These are phyloP conservation scores for Hydriomena furcata DNA, from an alignment of 2,888 invertebrate species.

Conservation along the genomic window DNA sequence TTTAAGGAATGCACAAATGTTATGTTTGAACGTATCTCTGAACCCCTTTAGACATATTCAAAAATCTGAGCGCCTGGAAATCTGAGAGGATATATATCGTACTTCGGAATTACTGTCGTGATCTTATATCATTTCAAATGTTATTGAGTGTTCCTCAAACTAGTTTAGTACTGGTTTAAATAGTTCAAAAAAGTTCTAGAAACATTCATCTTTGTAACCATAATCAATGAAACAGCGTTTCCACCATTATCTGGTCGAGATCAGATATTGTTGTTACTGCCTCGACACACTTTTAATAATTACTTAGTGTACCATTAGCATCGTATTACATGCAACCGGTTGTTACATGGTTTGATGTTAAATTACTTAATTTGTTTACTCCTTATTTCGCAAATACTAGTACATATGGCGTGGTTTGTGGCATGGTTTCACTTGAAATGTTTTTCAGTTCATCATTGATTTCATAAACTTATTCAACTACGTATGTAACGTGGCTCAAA, in stretches of 20 bases:
- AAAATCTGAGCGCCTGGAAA: no score
- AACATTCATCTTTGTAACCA: background rate
- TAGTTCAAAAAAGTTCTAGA: background rate
- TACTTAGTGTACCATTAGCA: conserved; percentile 39
- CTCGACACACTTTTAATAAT: conserved; percentile 52
- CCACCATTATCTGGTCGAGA: conserved; percentile 33
- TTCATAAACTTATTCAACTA: background rate
- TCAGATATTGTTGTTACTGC: conserved; percentile 37
- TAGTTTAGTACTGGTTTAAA: background rate
- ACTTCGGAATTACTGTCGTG: no score
- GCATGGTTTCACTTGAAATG: background rate
- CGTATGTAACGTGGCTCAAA: no score
- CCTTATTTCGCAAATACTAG: conserved; percentile 5
- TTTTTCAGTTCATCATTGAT: background rate
- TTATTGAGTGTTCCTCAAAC: no score
- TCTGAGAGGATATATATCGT: no score
- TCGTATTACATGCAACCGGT: conserved; percentile 34
- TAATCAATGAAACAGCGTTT: conserved; percentile 13
- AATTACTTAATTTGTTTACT: conserved; percentile 26
- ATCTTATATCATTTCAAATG: no score
- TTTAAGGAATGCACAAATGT: no score
- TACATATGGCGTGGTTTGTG: background rate
- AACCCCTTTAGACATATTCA: no score
- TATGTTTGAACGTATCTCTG: no score
- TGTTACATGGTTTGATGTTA: conserved; percentile 24